These are phyloP conservation scores for Coboldia fuscipes DNA, from an alignment of 1,140 invertebrate species.

Conservation along the genomic window DNA sequence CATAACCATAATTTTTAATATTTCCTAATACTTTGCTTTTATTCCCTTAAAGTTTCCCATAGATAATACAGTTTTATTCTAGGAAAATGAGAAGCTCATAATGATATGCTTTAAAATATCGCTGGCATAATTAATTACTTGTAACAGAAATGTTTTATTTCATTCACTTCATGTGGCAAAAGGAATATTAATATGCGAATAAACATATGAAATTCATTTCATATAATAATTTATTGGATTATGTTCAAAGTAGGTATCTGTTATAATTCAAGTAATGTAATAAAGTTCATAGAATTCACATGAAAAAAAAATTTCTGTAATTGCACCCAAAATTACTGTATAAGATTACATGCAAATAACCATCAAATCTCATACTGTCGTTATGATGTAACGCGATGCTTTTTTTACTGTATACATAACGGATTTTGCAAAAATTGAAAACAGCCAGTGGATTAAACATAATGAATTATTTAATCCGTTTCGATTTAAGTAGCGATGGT, in stretches of 20 bases:
- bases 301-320: too few species aligned
- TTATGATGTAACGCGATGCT: not conserved
- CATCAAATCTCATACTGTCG: not conserved
- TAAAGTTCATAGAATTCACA: not conserved
- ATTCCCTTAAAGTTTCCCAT: too few species aligned
- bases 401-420: not conserved
- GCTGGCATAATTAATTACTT: too few species aligned
- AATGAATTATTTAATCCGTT: too few species aligned
- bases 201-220: not conserved
- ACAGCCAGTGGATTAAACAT: too few species aligned
- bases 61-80: too few species aligned
- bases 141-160: not conserved
- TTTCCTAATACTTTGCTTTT: too few species aligned
- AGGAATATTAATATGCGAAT: not conserved
- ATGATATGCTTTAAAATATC: too few species aligned
- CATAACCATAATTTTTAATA: too few species aligned
- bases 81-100: too few species aligned
- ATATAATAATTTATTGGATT: not conserved
- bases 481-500: too few species aligned
- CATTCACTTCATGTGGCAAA: not conserved
- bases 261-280: not conserved
- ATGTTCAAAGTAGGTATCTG: not conserved
- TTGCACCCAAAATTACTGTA: too few species aligned
- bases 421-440: not conserved
- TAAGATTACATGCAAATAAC: not conserved